These are phyloP conservation scores for Hetaerina titia DNA, from an alignment of 2,888 invertebrate genomes.

Conservation along the genomic window DNA sequence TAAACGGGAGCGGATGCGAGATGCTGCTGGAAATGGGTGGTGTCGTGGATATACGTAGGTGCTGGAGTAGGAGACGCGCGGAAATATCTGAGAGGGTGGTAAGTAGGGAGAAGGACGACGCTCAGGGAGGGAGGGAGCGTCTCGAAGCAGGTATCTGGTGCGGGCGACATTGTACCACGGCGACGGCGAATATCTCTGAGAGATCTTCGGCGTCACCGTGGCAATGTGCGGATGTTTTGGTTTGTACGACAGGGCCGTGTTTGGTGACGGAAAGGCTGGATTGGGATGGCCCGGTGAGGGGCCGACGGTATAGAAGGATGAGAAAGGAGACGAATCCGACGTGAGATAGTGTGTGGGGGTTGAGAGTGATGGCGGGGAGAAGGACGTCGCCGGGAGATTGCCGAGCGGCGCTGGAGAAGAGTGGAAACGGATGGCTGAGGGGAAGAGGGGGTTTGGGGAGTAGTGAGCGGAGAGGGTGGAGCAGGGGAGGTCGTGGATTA, in stretches of 20 bases:
- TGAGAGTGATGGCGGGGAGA: not conserved
- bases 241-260: not conserved
- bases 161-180: not conserved
- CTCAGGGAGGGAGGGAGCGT: not conserved
- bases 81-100: not conserved
- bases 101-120: not conserved
- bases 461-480: not conserved
- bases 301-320: not conserved
- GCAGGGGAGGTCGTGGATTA: not conserved
- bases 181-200: not conserved
- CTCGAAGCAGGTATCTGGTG: not conserved
- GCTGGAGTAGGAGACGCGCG: not conserved
- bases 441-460: not conserved
- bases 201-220: too few species aligned
- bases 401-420: not conserved
- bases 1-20: not conserved
- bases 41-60: not conserved
- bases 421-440: not conserved
- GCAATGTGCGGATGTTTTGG: not conserved
- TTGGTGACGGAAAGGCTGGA: not conserved
- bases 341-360: not conserved
- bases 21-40: not conserved
- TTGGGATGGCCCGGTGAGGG: not conserved
- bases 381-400: not conserved
- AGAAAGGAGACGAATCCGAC: not conserved